Percentiles rank a stretch among this genome's conserved stretches.
Conservation (phyloP, 2,113 vertebrate genomes). For the Zapornia atra region DNA sequence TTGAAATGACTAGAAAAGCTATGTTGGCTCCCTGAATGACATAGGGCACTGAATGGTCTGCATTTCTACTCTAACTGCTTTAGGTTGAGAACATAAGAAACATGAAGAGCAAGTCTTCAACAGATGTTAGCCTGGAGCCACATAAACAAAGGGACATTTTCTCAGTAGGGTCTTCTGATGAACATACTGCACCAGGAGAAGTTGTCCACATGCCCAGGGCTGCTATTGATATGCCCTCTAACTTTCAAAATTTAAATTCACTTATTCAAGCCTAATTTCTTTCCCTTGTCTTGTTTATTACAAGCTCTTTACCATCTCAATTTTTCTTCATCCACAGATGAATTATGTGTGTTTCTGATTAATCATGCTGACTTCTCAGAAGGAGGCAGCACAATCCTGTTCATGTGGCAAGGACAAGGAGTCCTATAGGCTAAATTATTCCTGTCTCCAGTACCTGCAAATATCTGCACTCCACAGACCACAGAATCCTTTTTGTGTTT, state of each 20-base stretch:
- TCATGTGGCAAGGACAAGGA: not conserved
- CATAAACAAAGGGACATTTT: not conserved
- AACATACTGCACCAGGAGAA: not conserved
- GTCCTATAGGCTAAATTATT: not conserved
- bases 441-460: not conserved
- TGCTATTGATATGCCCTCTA: not conserved
- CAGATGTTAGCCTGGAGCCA: not conserved
- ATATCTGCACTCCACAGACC: not conserved
- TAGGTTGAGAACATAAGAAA: not conserved
- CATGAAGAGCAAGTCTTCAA: not conserved
- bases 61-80: not conserved
- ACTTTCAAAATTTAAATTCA: not conserved
- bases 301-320: not conserved
- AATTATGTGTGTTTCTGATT: not conserved
- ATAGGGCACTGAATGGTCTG: accelerated
- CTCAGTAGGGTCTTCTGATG: not conserved
- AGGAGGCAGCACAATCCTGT: not conserved
- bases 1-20: not conserved
- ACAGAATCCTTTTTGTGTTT: not conserved
- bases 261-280: not conserved
- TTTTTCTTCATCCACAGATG: not conserved
- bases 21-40: not conserved
- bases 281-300: not conserved
- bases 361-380: not conserved
- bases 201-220: not conserved